Evolutionary conservation across 2,888 invertebrate species (phyloP), one percentile per base, ranked within the genome.

Genomic region (Zaprionus bogoriensis): DNA sequence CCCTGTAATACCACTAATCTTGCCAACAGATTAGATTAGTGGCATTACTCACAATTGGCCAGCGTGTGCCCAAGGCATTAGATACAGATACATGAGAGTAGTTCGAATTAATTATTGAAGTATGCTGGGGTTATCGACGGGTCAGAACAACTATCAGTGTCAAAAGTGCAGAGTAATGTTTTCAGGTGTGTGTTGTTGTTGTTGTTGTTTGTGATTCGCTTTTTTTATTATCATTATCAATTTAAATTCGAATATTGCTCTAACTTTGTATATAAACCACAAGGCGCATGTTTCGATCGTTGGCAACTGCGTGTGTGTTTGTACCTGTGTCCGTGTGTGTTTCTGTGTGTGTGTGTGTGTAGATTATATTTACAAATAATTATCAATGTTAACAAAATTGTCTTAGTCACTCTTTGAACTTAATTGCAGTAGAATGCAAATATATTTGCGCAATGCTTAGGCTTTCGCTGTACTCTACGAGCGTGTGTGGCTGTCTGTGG

Each of bases 161-260:
- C 1, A 39, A 41, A 5, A 36, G 3, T 3, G 14, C 14, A 36
- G 17, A 36, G 14, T 36, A 20, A 41, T 17, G 17, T 14, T 2
- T 28, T 10, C 9, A 25, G 25, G n/a, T 23, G n/a, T 25, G 22
- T 42, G 10, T n/a, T n/a, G n/a, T n/a, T n/a, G n/a, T n/a, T n/a
- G n/a, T n/a, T n/a, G n/a, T n/a, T 12, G 20, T 27, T 28, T 14
- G 36, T 45, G 14, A 28, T 46, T 59, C 50, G 38, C 47, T 45
- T 51, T n/a, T 46, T n/a, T n/a, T n/a, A n/a, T n/a, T 46, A 74
- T 83, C 86, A 83, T 80, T 83, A 80, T 84, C 84, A 80, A 74
- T 77, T 80, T 80, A 86, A 80, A 86, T 80, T 80, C 80, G 80
- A 86, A 80, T 80, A 80, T 80, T 80, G 80, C 87, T 80, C 80